Conservation (phyloP, 2,888 invertebrate genomes). For the Caprella mutica region DNA sequence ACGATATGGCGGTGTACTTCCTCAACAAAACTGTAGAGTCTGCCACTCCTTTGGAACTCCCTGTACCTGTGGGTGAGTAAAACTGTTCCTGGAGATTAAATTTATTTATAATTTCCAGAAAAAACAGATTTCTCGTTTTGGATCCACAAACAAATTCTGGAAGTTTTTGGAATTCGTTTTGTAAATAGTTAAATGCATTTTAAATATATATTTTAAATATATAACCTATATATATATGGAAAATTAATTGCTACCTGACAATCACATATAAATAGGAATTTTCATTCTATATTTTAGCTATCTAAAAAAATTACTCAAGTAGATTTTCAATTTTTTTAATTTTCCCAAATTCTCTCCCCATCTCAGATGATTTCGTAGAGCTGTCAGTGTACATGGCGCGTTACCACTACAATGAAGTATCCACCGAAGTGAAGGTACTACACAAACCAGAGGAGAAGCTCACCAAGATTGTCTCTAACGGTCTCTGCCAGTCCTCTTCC, state of each 20-base stretch:
- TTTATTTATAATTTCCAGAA: too few relatives aligned
- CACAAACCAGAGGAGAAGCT: neutral
- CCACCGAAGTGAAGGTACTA: neutral
- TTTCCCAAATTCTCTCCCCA: neutral
- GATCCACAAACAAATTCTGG: too few relatives aligned
- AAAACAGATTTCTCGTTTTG: too few relatives aligned
- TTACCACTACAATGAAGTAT: constrained; percentile 6
- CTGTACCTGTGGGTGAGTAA: constrained; percentile 1
- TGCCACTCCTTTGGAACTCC: neutral
- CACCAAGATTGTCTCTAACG: constrained; percentile 1
- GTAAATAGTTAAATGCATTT: too few relatives aligned
- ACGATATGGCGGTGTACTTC: constrained; percentile 4
- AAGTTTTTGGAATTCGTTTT: too few relatives aligned
- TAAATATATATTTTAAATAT: too few relatives aligned
- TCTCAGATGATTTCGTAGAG: constrained; percentile 3
- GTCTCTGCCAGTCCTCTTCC: neutral
- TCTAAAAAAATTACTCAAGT: neutral
- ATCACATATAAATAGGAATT: too few relatives aligned
- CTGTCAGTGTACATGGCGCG: constrained; percentile 8
- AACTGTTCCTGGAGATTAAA: too few relatives aligned
- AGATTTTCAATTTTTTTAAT: neutral
- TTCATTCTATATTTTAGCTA: too few relatives aligned
- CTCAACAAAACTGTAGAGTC: constrained; percentile 4
- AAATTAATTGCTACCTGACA: too few relatives aligned
- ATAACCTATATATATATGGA: too few relatives aligned